phyloP scores from a whole-genome alignment of 64 coral and sea anemone genomes.

The Acropora yongei region DNA sequence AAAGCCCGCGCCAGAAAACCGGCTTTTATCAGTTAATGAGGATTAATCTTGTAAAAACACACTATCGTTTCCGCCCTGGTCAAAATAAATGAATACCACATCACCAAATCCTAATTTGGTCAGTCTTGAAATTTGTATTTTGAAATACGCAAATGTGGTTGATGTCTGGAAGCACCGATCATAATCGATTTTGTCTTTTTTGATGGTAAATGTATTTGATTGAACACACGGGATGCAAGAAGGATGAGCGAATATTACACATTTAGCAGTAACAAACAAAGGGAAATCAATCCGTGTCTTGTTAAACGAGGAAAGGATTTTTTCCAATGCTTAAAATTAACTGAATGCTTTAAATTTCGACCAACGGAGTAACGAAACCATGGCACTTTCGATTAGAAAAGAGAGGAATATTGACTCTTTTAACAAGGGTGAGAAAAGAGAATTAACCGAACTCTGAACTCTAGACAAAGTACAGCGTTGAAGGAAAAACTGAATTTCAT shows the following conservation, averaged over 20 bases:
- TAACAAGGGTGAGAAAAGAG: neutral
- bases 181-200: neutral
- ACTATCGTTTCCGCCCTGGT: neutral
- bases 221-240: neutral
- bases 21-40: neutral
- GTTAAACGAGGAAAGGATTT: constrained; percentile 26
- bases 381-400: constrained; percentile 3
- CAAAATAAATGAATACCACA: constrained; percentile 13
- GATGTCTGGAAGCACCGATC: neutral
- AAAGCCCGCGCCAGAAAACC: neutral
- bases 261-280: neutral
- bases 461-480: too few relatives aligned
- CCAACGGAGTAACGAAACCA: neutral
- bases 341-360: neutral
- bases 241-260: neutral
- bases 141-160: neutral
- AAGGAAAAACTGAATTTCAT: neutral
- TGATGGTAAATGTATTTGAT: neutral
- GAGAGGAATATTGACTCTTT: neutral
- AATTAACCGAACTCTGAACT: too few relatives aligned
- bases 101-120: neutral
- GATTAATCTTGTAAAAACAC: neutral
- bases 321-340: neutral
- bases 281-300: neutral
- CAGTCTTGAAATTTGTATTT: constrained; percentile 7